phyloP scores from a whole-genome alignment of 2,113 vertebrate genomes.

The Hirundichthys speculiger region DNA sequence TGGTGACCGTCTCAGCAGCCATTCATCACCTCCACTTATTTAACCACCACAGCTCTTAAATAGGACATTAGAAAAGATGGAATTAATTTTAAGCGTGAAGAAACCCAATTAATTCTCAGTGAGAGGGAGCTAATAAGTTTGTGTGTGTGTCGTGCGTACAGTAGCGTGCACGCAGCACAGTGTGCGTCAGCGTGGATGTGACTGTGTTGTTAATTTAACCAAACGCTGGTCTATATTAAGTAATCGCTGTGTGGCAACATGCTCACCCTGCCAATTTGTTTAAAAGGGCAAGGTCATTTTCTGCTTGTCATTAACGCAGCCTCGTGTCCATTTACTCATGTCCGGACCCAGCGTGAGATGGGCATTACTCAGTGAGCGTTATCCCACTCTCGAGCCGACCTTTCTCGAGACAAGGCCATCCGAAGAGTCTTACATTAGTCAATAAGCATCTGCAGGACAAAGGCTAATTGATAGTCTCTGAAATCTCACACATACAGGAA shows the following conservation, averaged over 20 bases:
- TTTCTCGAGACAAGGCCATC: conserved; percentile 12
- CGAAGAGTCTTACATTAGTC: not conserved
- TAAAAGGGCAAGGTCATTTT: conserved; percentile 38
- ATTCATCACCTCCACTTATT: conserved; percentile 74
- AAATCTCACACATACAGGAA: not conserved
- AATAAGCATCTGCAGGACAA: not conserved
- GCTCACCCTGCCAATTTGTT: conserved; percentile 42
- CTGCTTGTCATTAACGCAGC: conserved; percentile 3
- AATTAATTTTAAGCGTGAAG: conserved; percentile 79
- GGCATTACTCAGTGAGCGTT: not conserved
- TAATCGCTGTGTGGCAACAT: conserved; percentile 7
- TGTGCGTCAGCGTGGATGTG: no score
- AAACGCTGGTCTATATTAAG: conserved; percentile 20
- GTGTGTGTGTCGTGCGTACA: conserved; percentile 8
- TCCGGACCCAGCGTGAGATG: conserved; percentile 8
- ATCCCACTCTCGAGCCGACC: not conserved
- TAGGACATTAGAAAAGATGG: conserved; percentile 65
- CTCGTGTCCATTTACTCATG: conserved; percentile 9
- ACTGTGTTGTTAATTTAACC: conserved; percentile 2
- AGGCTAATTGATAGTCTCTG: conserved; percentile 6
- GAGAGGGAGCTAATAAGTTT: conserved; percentile 74
- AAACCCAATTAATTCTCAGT: conserved; percentile 79
- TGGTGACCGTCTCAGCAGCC: conserved; percentile 19
- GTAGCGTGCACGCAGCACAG: not conserved
- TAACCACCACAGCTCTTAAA: conserved; percentile 53